Percentiles rank a stretch among this genome's conserved stretches.
These are phyloP conservation scores for Platynereis dumerilii DNA, from an alignment of 2,888 invertebrate genomes.

Conservation along the genomic window DNA sequence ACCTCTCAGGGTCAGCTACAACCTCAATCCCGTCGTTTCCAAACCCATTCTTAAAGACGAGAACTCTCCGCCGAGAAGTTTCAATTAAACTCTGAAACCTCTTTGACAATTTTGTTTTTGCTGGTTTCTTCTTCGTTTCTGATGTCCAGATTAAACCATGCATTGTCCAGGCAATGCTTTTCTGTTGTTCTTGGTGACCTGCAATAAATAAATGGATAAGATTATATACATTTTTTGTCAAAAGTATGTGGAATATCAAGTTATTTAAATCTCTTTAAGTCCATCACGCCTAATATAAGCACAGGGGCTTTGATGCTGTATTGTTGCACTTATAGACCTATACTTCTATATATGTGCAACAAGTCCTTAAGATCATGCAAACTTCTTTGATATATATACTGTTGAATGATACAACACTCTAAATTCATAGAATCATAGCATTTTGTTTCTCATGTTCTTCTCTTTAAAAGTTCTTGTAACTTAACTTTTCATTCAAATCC, in stretches of 20 bases:
- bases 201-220: conserved; percentile 22
- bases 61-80: conserved; percentile 52
- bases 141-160: conserved; percentile 55
- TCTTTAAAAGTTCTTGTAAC: too few species aligned
- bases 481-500: too few species aligned
- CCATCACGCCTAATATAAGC: not conserved
- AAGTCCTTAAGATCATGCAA: too few species aligned
- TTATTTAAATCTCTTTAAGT: not conserved
- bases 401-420: too few species aligned
- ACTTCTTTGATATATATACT: too few species aligned
- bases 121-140: conserved; percentile 49
- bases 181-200: conserved; percentile 50
- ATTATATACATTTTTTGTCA: too few species aligned
- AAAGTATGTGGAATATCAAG: too few species aligned
- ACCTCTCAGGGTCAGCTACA: conserved; percentile 54
- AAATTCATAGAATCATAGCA: too few species aligned
- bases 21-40: conserved; percentile 57
- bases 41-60: conserved; percentile 59
- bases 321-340: too few species aligned
- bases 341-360: too few species aligned
- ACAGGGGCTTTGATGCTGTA: too few species aligned
- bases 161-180: conserved; percentile 58
- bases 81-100: conserved; percentile 57
- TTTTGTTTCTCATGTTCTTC: too few species aligned
- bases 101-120: conserved; percentile 52